These are phyloP conservation scores for Euproctis similis DNA, from an alignment of 2,888 invertebrate genomes.

Conservation along the genomic window DNA sequence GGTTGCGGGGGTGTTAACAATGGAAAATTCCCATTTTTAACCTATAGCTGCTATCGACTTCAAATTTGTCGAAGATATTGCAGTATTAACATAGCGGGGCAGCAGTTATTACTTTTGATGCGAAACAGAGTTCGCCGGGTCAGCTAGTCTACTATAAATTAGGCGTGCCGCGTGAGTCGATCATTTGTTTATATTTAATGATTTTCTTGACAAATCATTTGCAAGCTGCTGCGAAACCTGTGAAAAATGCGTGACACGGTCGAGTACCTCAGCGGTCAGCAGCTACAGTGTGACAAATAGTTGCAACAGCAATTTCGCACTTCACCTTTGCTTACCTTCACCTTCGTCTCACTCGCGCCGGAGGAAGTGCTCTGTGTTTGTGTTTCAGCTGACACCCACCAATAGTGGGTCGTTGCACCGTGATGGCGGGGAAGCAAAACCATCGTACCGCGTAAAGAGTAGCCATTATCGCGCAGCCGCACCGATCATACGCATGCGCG, in stretches of 20 bases:
- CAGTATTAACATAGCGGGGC: no score
- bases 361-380: conserved; percentile 30
- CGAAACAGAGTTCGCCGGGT: no score
- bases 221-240: conserved; percentile 12
- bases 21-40: no score
- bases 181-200: no score
- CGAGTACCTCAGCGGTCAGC: conserved; percentile 4
- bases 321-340: conserved; percentile 50
- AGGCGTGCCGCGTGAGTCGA: no score
- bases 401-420: conserved; percentile 42
- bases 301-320: conserved; percentile 38
- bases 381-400: conserved; percentile 20
- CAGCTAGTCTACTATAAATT: no score
- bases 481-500: conserved; percentile 55
- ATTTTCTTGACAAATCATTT: no score
- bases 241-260: conserved; percentile 25
- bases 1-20: no score
- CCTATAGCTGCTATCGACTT: no score
- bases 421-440: conserved; percentile 64
- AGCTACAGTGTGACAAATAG: conserved; percentile 12
- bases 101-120: no score
- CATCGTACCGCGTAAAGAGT: conserved; percentile 37
- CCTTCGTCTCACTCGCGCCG: conserved; percentile 35
- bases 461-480: conserved; percentile 53
- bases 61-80: no score